Conservation (phyloP, 2,113 vertebrate species). For the Saccopteryx bilineata region DNA sequence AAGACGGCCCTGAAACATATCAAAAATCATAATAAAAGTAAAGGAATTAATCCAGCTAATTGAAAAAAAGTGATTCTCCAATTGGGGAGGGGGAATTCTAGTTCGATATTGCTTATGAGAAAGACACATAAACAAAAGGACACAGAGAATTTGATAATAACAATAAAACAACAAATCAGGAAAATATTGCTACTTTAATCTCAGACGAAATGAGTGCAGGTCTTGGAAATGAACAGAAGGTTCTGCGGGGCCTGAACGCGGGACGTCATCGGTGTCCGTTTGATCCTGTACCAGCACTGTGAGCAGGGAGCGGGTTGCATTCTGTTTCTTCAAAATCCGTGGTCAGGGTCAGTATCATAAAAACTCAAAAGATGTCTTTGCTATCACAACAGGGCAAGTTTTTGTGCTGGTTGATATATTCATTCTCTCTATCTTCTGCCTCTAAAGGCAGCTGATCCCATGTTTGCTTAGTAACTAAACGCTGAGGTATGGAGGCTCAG, state of each 20-base stretch:
- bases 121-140: background rate
- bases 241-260: background rate
- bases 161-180: background rate
- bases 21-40: constrained; percentile 26
- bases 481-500: background rate
- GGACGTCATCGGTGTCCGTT: background rate
- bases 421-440: background rate
- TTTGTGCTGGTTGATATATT: background rate
- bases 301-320: background rate
- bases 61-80: background rate
- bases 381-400: background rate
- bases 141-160: background rate
- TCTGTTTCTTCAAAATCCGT: background rate
- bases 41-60: background rate
- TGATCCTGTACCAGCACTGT: background rate
- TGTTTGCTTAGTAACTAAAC: background rate
- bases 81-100: constrained; percentile 6
- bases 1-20: background rate
- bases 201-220: background rate
- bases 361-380: background rate
- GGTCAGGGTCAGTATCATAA: background rate
- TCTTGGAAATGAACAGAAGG: background rate
- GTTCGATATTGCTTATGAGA: background rate
- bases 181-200: constrained; percentile 3
- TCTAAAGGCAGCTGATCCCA: background rate